phyloP scores from a whole-genome alignment of 2,797 vertebrate genomes.

The Naso thynnoides region DNA sequence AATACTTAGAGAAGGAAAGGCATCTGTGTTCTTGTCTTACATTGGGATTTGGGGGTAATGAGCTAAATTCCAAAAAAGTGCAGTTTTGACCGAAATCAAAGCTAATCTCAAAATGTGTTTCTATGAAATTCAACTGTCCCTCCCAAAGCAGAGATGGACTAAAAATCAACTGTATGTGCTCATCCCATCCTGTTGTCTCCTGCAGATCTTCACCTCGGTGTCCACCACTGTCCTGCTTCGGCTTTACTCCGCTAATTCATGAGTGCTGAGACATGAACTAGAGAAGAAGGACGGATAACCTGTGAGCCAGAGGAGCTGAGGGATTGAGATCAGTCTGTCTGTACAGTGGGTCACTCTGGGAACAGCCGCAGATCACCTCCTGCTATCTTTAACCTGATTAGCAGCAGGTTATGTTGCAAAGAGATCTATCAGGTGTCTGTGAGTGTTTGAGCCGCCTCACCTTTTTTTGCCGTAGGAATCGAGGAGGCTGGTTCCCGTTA shows the following conservation, averaged over 20 bases:
- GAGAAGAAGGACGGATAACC: conserved; percentile 5
- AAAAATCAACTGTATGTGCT: not conserved
- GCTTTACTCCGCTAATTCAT: conserved; percentile 4
- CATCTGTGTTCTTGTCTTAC: too few relatives aligned
- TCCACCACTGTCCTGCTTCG: not conserved
- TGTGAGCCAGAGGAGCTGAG: conserved; percentile 32
- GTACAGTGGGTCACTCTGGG: conserved; percentile 63
- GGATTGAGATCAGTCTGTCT: conserved; percentile 71
- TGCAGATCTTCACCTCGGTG: conserved; percentile 14
- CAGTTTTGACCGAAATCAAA: not conserved
- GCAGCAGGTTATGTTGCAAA: conserved; percentile 32
- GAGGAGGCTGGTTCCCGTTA: not conserved
- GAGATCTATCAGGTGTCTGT: conserved; percentile 4
- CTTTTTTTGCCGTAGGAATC: not conserved
- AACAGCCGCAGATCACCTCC: conserved; percentile 56
- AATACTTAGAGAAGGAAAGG: too few relatives aligned
- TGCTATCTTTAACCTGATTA: conserved; percentile 77
- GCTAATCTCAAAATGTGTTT: not conserved
- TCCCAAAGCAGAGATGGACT: not conserved
- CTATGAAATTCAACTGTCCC: not conserved
- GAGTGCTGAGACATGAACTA: conserved; percentile 6
- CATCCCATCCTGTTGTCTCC: conserved; percentile 4
- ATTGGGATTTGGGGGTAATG: too few relatives aligned
- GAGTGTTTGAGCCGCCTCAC: not conserved
- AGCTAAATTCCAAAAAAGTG: too few relatives aligned